Evolutionary conservation across 1,140 invertebrate genomes (phyloP), one percentile per base, ranked within the genome.

Genomic region (Macrotrachela quadricornifera): DNA sequence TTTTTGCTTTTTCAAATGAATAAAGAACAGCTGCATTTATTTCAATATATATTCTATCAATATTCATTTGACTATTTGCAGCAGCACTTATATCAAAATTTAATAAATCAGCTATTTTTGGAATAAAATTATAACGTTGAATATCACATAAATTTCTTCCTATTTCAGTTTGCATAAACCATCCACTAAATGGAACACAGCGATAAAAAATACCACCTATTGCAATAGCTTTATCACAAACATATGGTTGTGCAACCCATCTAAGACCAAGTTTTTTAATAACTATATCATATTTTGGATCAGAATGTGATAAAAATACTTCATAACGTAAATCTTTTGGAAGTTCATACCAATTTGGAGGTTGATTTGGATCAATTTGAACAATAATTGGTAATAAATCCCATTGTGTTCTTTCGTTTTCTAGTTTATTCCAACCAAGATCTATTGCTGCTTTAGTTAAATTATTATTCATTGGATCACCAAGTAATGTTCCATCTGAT

Each of bases 91-190:
- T n/a, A n/a, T n/a, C n/a, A n/a, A n/a, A n/a, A n/a, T n/a, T n/a
- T n/a, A n/a, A n/a, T n/a, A n/a, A n/a, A n/a, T n/a, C n/a, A n/a
- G n/a, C n/a, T n/a, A n/a, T n/a, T n/a, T n/a, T n/a, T n/a, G n/a
- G n/a, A n/a, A n/a, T n/a, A n/a, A n/a, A n/a, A n/a, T n/a, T n/a
- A n/a, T n/a, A n/a, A n/a, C n/a, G n/a, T n/a, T n/a, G n/a, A n/a
- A n/a, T n/a, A n/a, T 94, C 87, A 61, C 84, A 86, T 40, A 42
- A 42, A 12, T 42, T 42, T n/a, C 41, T 30, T 10, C 82, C 87
- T 55, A 94, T 88, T 72, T 94, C 88, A 1, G 87, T 88, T 57
- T 82, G 82, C 85, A 91, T 91, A 69, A 91, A 92, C 88, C 87
- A 94, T 15, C 88, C 88, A 64, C 86, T 91, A 70, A 94, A 94